Evolutionary conservation across 2,113 vertebrate species (phyloP), one percentile per base, ranked within the genome.

Genomic region (Brachirus orientalis): DNA sequence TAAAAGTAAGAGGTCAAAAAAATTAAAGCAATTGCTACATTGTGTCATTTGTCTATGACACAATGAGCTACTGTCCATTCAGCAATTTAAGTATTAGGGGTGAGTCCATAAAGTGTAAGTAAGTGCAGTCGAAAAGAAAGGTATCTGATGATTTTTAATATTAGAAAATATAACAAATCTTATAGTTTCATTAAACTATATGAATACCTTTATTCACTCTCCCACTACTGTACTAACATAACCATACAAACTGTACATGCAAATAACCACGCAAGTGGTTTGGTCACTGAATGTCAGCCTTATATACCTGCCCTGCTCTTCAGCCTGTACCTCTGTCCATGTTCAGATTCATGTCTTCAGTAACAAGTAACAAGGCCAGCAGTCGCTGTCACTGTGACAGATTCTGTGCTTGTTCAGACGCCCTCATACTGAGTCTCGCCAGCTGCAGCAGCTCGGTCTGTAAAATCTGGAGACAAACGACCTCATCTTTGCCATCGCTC

Each of bases 311-410:
- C 44, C 14, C 58, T 56, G 28, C 62, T 10, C 36, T 63, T 14
- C n/a, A 33, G 28, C 18, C 37, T 47, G 3, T 50, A 36, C 41
- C 37, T 10, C 40, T 51, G 36, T 44, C 59, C 47, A 14, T 63
- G 58, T 69, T 64, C 69, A 78, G 56, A 65, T 68, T 63, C 47
- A 75, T 68, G 68, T 86, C 75, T 89, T 83, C 63, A 75, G 84
- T n/a, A n/a, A n/a, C n/a, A 68, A 51, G 69, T 43, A 83, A 75
- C 80, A 86, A 78, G 80, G 73, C 72, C 64, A 20, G 20, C 68
- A 72, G 61, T 77, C 63, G 46, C 45, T 11, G 75, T 86, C 63
- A 50, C 45, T 10, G 75, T 86, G 76, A 86, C 77, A 57, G 63
- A 88, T 83, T 55, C 45, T 54, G 47, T 54, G 9, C 48, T 68